Percentiles rank a stretch among this genome's conserved stretches.
These are phyloP conservation scores for Bothrops jararaca DNA, from an alignment of 2,113 vertebrate genomes.

Conservation along the genomic window DNA sequence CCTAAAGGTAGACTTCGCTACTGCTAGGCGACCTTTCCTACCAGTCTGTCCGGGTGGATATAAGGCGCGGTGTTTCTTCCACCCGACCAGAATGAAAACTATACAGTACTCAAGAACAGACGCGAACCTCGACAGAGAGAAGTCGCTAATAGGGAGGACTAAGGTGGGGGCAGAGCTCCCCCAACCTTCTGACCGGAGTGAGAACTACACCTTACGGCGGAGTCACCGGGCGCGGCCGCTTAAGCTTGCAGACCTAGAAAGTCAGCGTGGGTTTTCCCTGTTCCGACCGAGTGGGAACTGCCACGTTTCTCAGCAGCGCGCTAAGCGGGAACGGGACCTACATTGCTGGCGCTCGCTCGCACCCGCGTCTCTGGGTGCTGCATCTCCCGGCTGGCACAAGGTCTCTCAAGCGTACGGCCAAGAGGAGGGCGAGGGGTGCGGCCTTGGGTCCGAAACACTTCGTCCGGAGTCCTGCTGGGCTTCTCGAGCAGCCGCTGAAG, in stretches of 20 bases:
- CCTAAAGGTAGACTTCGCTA: not conserved
- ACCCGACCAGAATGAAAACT: not conserved
- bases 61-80: not conserved
- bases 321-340: not conserved
- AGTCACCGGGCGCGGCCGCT: too few relatives aligned
- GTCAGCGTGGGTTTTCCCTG: not conserved
- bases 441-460: too few relatives aligned
- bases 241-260: not conserved
- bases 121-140: not conserved
- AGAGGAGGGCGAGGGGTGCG: too few relatives aligned
- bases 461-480: too few relatives aligned
- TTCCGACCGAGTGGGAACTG: not conserved
- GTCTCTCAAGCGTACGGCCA: too few relatives aligned
- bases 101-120: not conserved
- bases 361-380: not conserved
- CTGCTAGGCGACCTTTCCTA: too few relatives aligned
- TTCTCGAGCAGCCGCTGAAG: too few relatives aligned
- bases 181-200: not conserved
- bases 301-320: not conserved
- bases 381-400: not conserved
- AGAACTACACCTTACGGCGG: not conserved
- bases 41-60: too few relatives aligned
- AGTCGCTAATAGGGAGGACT: not conserved
- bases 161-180: not conserved
- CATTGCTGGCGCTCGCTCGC: too few relatives aligned